These are phyloP conservation scores for Xylocopa sonorina DNA, from an alignment of 1,140 invertebrate genomes.

Conservation along the genomic window DNA sequence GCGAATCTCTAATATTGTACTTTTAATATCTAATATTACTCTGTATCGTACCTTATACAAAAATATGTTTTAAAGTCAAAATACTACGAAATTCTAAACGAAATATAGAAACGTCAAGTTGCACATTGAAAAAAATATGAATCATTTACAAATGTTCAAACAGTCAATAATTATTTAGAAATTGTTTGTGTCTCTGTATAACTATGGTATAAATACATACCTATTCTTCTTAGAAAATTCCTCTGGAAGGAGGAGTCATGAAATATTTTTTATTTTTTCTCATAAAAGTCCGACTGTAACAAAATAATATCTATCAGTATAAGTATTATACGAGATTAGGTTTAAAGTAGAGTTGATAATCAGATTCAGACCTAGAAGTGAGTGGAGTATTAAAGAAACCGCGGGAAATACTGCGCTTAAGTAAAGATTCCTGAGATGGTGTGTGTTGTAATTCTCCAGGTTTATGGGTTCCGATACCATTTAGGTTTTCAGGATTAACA, in stretches of 20 bases:
- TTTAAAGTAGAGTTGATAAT: neutral
- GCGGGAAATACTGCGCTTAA: conserved; percentile 78
- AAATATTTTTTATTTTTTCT: conserved; percentile 80
- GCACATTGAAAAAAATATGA: conserved; percentile 5
- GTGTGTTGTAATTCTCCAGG: conserved; percentile 80
- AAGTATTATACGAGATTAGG: neutral
- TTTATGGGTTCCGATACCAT: conserved; percentile 72
- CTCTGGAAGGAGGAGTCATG: conserved; percentile 77
- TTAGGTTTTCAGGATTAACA: conserved; percentile 78
- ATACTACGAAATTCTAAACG: conserved; percentile 25
- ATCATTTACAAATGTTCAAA: neutral
- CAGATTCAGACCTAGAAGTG: conserved; percentile 66
- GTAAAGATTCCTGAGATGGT: conserved; percentile 83
- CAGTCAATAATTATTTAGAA: neutral
- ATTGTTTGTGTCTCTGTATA: conserved; percentile 22
- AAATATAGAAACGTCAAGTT: conserved; percentile 15
- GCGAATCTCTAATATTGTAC: neutral
- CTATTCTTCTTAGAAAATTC: conserved; percentile 63
- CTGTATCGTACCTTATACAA: neutral
- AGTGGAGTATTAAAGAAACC: conserved; percentile 79
- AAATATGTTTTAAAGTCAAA: conserved; percentile 22
- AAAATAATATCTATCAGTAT: conserved; percentile 18
- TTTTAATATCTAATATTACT: conserved; percentile 9
- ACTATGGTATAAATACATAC: conserved; percentile 36
- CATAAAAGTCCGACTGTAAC: conserved; percentile 75